phyloP scores from a whole-genome alignment of 2,113 vertebrate species.

The Prunella fulvescens region DNA sequence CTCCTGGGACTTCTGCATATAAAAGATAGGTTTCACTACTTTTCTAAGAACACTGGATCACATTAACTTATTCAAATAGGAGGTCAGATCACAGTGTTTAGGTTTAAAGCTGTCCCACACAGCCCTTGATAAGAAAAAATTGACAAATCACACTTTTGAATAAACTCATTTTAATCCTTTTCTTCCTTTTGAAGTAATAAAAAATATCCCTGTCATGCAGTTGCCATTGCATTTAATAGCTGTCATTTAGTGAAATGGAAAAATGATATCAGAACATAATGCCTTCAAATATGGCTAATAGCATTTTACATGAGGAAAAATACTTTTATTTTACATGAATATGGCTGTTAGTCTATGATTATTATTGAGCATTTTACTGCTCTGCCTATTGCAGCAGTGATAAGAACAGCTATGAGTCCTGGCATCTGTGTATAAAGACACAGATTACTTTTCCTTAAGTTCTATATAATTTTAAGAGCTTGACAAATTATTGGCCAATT shows the following conservation, averaged over 20 bases:
- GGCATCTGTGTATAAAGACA: slow-evolving; percentile 58
- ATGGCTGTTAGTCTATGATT: slow-evolving; percentile 57
- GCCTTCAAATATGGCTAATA: slow-evolving; percentile 76
- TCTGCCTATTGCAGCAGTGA: slow-evolving; percentile 65
- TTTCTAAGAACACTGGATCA: slow-evolving; percentile 77
- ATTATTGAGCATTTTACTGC: slow-evolving; percentile 69
- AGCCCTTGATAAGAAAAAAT: slow-evolving; percentile 71
- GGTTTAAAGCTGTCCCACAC: slow-evolving; percentile 78
- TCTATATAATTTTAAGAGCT: slow-evolving; percentile 29
- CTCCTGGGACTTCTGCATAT: slow-evolving; percentile 84
- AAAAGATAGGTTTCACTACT: slow-evolving; percentile 80
- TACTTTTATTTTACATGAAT: slow-evolving; percentile 72
- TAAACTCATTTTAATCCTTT: slow-evolving; percentile 86
- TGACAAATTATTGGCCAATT: slow-evolving; percentile 45
- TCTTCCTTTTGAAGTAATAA: slow-evolving; percentile 80
- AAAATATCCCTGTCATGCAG: slow-evolving; percentile 80
- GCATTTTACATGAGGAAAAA: slow-evolving; percentile 70
- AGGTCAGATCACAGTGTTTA: slow-evolving; percentile 82
- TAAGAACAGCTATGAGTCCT: slow-evolving; percentile 45
- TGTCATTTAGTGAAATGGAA: slow-evolving; percentile 79
- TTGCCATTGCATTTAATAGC: slow-evolving; percentile 75
- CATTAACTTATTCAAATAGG: slow-evolving; percentile 92
- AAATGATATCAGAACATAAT: slow-evolving; percentile 74
- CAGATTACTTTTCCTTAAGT: slow-evolving; percentile 44
- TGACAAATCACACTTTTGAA: slow-evolving; percentile 83